phyloP scores from a whole-genome alignment of 1,140 invertebrate genomes.

The Lethocerus indicus region DNA sequence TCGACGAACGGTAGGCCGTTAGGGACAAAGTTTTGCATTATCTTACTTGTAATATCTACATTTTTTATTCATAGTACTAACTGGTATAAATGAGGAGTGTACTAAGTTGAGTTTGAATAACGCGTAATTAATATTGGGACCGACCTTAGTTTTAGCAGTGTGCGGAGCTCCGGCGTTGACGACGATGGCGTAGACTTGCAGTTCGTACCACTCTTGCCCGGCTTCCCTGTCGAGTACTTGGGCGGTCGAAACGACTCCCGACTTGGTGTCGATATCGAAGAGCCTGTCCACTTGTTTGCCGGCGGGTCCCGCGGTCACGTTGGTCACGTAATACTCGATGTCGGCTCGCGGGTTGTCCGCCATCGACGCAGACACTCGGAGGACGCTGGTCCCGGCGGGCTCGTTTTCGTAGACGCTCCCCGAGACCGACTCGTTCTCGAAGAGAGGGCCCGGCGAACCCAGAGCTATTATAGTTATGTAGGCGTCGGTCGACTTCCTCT shows the following conservation, averaged over 20 bases:
- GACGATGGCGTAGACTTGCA: constrained; percentile 68
- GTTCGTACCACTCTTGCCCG: constrained; percentile 57
- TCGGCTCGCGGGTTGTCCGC: constrained; percentile 29
- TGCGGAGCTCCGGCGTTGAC: no score
- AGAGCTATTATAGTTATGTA: constrained; percentile 61
- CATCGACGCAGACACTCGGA: constrained; percentile 54
- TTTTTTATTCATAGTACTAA: no score
- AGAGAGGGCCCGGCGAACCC: constrained; percentile 34
- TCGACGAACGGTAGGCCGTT: no score
- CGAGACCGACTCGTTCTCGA: constrained; percentile 40
- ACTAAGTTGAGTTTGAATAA: no score
- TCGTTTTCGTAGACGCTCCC: constrained; percentile 80
- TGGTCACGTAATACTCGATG: constrained; percentile 84
- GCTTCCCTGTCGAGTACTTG: constrained; percentile 69
- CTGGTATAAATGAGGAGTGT: no score
- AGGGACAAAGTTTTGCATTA: no score
- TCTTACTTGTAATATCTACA: no score
- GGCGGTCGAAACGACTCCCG: constrained; percentile 76
- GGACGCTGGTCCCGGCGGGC: constrained; percentile 60
- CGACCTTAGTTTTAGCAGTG: no score
- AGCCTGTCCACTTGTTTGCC: constrained; percentile 60
- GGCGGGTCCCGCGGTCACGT: constrained; percentile 55
- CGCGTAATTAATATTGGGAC: no score
- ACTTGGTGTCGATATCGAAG: constrained; percentile 75
- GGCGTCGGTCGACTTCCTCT: constrained; percentile 65